Percentiles rank a stretch among this genome's conserved stretches.
Conservation (phyloP, 2,113 vertebrate species). For the Leptobrachium ailaonicum region DNA sequence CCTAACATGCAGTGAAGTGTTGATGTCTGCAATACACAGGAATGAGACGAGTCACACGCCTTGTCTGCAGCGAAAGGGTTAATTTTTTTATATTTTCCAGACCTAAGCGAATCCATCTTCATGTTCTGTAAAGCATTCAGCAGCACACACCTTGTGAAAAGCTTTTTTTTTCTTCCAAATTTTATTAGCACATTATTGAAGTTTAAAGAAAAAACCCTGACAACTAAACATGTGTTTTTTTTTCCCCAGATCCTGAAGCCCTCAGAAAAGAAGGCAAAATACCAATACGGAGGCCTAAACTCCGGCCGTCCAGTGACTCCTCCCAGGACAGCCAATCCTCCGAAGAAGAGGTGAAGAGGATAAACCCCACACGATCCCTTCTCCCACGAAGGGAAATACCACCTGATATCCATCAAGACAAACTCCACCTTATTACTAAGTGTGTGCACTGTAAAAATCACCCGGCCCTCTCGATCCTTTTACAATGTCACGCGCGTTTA, state of each 20-base stretch:
- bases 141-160: too few species aligned
- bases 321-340: constrained; percentile 88
- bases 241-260: constrained; percentile 85
- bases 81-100: too few species aligned
- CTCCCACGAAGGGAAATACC: too few species aligned
- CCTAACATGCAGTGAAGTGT: too few species aligned
- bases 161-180: too few species aligned
- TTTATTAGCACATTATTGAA: too few species aligned
- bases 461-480: constrained; percentile 80
- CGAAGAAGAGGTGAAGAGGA: constrained; percentile 93
- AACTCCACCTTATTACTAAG: constrained; percentile 77
- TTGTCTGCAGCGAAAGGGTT: too few species aligned
- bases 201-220: too few species aligned
- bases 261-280: constrained; percentile 94
- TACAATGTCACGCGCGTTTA: constrained; percentile 79
- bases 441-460: constrained; percentile 84
- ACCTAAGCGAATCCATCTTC: too few species aligned
- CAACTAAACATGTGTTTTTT: background rate
- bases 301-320: constrained; percentile 89
- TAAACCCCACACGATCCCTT: constrained; percentile 59
- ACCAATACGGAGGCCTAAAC: constrained; percentile 91
- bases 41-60: too few species aligned
- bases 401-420: constrained; percentile 75
- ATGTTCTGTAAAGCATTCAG: too few species aligned
- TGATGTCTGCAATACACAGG: too few species aligned